phyloP scores from a whole-genome alignment of 2,888 invertebrate genomes.

The Pandemis corylana region DNA sequence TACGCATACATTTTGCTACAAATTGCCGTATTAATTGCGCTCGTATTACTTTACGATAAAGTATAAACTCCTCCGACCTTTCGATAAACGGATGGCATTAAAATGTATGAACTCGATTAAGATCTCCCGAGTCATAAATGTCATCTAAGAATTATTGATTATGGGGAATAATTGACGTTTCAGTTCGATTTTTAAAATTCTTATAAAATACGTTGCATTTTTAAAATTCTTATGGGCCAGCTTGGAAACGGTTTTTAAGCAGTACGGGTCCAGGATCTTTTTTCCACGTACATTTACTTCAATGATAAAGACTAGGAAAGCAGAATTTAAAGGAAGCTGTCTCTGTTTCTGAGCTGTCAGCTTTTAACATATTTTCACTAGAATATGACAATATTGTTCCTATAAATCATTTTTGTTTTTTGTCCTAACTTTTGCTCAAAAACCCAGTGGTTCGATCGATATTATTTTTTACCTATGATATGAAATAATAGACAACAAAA shows the following conservation, averaged over 20 bases:
- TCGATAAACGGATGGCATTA: slow-evolving; percentile 53
- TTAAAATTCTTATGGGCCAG: slow-evolving; percentile 19
- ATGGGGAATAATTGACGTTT: slow-evolving; percentile 51
- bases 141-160: slow-evolving; percentile 64
- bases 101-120: slow-evolving; percentile 67
- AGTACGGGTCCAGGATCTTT: background rate
- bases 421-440: background rate
- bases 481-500: slow-evolving; percentile 6
- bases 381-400: no score
- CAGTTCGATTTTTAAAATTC: slow-evolving; percentile 38
- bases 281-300: background rate
- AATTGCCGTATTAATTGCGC: slow-evolving; percentile 45
- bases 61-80: slow-evolving; percentile 45
- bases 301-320: background rate
- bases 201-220: slow-evolving; percentile 28
- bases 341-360: background rate
- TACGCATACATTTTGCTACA: slow-evolving; percentile 32
- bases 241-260: background rate
- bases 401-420: no score
- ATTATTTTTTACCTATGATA: slow-evolving; percentile 1
- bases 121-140: slow-evolving; percentile 59
- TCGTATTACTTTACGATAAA: slow-evolving; percentile 43
- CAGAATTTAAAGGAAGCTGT: background rate
- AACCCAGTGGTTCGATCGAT: background rate
- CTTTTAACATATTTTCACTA: no score